Conservation (phyloP, 2,797 vertebrate genomes). For the Aselliscus stoliczkanus region DNA sequence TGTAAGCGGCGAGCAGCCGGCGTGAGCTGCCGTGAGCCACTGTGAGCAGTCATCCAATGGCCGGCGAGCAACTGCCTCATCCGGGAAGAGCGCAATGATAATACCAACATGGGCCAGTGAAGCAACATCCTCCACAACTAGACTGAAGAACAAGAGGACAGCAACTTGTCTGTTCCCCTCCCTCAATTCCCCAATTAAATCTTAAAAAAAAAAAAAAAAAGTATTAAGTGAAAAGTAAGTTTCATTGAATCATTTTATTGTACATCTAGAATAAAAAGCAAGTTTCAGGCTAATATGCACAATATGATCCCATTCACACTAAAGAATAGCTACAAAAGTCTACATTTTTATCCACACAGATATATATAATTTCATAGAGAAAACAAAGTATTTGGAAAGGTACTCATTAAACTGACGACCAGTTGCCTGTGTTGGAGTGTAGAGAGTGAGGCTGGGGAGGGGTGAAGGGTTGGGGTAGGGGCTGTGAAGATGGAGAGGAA, state of each 20-base stretch:
- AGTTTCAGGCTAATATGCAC: background rate
- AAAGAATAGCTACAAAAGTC: background rate
- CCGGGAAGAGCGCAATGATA: too few species aligned
- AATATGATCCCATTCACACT: background rate
- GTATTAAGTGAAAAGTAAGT: background rate
- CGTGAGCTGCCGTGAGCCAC: too few species aligned
- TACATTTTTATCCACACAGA: background rate
- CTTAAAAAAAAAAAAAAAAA: too few species aligned
- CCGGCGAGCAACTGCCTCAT: too few species aligned
- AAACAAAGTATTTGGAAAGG: background rate
- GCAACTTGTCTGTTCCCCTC: too few species aligned
- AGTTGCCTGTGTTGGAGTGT: background rate
- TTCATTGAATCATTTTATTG: background rate
- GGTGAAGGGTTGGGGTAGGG: too few species aligned
- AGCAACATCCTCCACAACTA: too few species aligned
- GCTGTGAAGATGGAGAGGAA: background rate
- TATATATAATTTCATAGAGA: background rate
- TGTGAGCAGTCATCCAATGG: too few species aligned
- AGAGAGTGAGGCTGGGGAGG: background rate
- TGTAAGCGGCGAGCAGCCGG: too few species aligned
- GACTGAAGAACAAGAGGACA: too few species aligned
- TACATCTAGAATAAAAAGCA: background rate
- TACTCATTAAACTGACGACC: background rate
- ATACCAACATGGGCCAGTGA: too few species aligned
- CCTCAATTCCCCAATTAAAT: too few species aligned